Conservation (phyloP, 2,888 invertebrate species). For the Thalpophila matura region DNA sequence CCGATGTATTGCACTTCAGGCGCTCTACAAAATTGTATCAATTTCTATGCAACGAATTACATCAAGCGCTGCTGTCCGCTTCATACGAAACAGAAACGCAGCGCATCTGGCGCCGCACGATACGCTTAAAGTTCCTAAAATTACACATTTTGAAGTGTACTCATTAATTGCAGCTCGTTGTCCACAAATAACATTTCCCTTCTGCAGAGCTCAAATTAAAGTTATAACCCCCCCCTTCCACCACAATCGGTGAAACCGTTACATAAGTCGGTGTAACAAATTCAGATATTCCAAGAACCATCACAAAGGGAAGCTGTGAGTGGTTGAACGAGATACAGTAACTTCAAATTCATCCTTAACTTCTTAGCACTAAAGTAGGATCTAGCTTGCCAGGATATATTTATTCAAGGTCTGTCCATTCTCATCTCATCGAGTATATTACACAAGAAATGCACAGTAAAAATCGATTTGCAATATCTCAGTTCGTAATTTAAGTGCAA, state of each 20-base stretch:
- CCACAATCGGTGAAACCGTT: slow-evolving; percentile 20
- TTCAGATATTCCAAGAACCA: slow-evolving; percentile 51
- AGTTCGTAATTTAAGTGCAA: slow-evolving; percentile 31
- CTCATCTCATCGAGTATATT: slow-evolving; percentile 34
- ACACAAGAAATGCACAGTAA: slow-evolving; percentile 53
- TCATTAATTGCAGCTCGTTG: not conserved
- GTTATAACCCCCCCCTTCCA: slow-evolving; percentile 1
- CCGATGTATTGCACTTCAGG: too few relatives aligned
- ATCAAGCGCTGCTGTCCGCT: too few relatives aligned
- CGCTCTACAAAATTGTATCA: too few relatives aligned
- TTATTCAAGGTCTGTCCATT: slow-evolving; percentile 32
- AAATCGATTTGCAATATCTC: slow-evolving; percentile 43
- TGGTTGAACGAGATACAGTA: not conserved
- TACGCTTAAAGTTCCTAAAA: not conserved
- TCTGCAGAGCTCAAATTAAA: slow-evolving; percentile 25
- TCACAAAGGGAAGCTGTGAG: slow-evolving; percentile 43
- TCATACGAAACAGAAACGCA: too few relatives aligned
- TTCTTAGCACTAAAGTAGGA: slow-evolving; percentile 1
- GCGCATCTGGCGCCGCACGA: too few relatives aligned
- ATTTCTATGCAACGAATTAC: too few relatives aligned
- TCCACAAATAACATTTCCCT: slow-evolving; percentile 19
- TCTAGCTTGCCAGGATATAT: slow-evolving; percentile 22
- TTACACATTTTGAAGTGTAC: not conserved
- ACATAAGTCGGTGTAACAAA: slow-evolving; percentile 56
- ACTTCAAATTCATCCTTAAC: slow-evolving; percentile 32